Conservation (phyloP, 2,113 vertebrate genomes). For the Peromyscus californicus region DNA sequence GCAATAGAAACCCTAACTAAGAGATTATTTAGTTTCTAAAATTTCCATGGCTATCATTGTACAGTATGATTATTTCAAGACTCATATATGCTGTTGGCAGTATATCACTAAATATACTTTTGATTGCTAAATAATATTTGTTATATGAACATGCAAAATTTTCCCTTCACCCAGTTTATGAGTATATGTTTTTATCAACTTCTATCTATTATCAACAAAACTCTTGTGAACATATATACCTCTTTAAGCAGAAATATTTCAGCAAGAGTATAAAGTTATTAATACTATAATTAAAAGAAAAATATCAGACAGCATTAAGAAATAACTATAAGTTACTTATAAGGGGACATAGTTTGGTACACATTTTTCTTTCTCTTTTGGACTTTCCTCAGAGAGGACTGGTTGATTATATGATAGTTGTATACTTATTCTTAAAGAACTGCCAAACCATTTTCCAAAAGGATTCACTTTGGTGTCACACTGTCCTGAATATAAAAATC, state of each 20-base stretch:
- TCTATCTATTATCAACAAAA: neutral
- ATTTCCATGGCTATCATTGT: neutral
- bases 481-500: neutral
- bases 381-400: neutral
- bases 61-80: neutral
- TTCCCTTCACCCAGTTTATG: neutral
- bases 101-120: neutral
- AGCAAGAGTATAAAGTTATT: neutral
- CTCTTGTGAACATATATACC: neutral
- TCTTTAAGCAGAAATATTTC: neutral
- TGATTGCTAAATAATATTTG: neutral
- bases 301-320: neutral
- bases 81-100: neutral
- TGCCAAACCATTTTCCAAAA: neutral
- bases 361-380: neutral
- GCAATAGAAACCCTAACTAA: neutral
- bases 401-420: neutral
- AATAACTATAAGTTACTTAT: neutral
- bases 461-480: neutral
- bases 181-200: neutral
- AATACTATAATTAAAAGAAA: neutral
- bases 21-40: neutral
- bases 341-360: neutral
- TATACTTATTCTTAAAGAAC: neutral
- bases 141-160: neutral